phyloP scores from a whole-genome alignment of 2,797 vertebrate genomes.

The Onychomys torridus region DNA sequence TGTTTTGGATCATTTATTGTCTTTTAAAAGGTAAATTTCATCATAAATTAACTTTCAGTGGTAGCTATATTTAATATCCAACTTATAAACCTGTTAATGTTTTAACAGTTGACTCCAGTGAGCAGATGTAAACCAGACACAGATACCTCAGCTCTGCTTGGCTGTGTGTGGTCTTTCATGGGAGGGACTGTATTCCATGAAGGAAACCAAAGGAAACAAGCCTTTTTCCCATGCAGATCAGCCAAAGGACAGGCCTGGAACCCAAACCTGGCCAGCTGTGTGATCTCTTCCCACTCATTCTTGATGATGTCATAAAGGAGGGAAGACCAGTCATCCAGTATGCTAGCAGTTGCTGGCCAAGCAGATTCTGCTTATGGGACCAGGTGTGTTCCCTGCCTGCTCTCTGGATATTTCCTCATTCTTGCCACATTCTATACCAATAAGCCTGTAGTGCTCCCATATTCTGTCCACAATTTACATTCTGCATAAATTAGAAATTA shows the following conservation, averaged over 20 bases:
- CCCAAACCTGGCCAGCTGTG: not conserved
- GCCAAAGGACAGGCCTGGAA: not conserved
- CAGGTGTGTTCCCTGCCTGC: not conserved
- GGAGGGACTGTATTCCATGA: not conserved
- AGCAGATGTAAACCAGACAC: not conserved
- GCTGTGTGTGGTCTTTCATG: not conserved
- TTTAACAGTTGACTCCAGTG: not conserved
- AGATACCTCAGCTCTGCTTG: not conserved
- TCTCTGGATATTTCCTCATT: not conserved
- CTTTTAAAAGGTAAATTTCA: conserved; percentile 39
- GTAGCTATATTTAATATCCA: not conserved
- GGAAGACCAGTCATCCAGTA: not conserved
- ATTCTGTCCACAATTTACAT: not conserved
- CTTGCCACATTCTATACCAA: not conserved
- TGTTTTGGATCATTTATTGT: not conserved
- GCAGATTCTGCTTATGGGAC: not conserved
- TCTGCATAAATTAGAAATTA: not conserved
- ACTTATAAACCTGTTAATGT: conserved; percentile 33
- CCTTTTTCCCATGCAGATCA: not conserved
- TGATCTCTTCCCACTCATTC: not conserved
- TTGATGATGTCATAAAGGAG: conserved; percentile 19
- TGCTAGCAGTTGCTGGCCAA: not conserved
- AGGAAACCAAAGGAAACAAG: not conserved
- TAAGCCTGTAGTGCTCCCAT: not conserved
- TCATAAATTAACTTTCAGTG: not conserved